phyloP scores from a whole-genome alignment of 2,888 invertebrate species.

The Portevinia maculata region DNA sequence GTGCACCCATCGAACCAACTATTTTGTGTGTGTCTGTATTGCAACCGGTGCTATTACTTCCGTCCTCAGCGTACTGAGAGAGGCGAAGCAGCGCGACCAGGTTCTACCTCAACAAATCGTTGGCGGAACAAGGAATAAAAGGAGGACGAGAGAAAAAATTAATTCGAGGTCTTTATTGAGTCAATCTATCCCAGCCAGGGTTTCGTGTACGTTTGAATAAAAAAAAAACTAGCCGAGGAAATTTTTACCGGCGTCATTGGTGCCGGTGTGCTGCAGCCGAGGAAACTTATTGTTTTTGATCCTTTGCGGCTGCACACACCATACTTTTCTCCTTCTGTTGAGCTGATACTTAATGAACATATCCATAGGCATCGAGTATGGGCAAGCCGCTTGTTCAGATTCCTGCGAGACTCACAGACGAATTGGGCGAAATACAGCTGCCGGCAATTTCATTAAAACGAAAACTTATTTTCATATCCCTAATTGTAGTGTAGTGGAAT shows the following conservation, averaged over 20 bases:
- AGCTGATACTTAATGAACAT: slow-evolving; percentile 69
- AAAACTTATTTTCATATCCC: slow-evolving; percentile 44
- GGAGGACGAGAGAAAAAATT: slow-evolving; percentile 38
- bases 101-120: slow-evolving; percentile 74
- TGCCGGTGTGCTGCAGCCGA: slow-evolving; percentile 13
- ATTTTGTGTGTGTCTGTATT: slow-evolving; percentile 37
- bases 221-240: slow-evolving; percentile 33
- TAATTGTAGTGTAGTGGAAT: slow-evolving; percentile 35
- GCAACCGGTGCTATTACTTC: slow-evolving; percentile 74
- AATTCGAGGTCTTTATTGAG: slow-evolving; percentile 71
- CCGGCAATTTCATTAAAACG: slow-evolving; percentile 59
- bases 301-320: slow-evolving; percentile 69
- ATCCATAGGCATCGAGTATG: slow-evolving; percentile 39
- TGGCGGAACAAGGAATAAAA: slow-evolving; percentile 49
- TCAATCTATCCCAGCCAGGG: slow-evolving; percentile 58
- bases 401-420: slow-evolving; percentile 25
- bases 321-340: slow-evolving; percentile 61
- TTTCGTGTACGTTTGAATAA: slow-evolving; percentile 35
- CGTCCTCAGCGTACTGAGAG: slow-evolving; percentile 69
- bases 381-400: slow-evolving; percentile 58
- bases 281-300: slow-evolving; percentile 72
- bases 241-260: slow-evolving; percentile 21
- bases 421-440: slow-evolving; percentile 69
- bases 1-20: slow-evolving; percentile 50
- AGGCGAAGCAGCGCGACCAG: slow-evolving; percentile 67